Evolutionary conservation across 2,797 vertebrate genomes (phyloP).

Genomic region (Orestias chungarensis): DNA sequence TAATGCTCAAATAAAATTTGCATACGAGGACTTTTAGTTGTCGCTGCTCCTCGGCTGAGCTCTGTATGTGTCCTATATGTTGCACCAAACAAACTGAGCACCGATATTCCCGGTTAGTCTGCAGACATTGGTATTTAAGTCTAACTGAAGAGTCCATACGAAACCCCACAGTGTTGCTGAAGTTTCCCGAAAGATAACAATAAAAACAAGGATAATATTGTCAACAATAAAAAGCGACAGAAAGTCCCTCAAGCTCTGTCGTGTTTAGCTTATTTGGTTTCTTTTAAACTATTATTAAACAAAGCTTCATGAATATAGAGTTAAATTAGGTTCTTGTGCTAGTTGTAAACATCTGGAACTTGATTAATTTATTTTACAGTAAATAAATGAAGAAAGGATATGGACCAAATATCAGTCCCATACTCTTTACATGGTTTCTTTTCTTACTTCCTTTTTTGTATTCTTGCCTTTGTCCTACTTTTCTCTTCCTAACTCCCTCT

Average conservation of each 20-base stretch:
- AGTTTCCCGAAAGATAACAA: conserved; percentile 6
- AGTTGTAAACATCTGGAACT: background rate
- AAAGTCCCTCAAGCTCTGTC: background rate
- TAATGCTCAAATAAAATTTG: conserved; percentile 49
- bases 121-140: conserved; percentile 18
- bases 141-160: background rate
- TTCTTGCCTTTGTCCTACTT: background rate
- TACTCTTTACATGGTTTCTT: background rate
- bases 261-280: background rate
- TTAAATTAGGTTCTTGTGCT: background rate
- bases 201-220: conserved; percentile 1
- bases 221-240: conserved; percentile 15
- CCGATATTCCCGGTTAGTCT: conserved; percentile 26
- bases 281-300: background rate
- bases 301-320: background rate
- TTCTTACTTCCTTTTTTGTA: background rate
- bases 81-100: conserved; percentile 23
- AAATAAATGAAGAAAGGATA: background rate
- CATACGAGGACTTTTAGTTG: conserved; percentile 36
- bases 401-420: background rate
- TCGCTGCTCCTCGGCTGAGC: conserved; percentile 12
- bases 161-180: conserved; percentile 4
- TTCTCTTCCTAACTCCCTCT: background rate
- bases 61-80: conserved; percentile 13
- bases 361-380: background rate